These are phyloP conservation scores for Drosophila auraria DNA, from an alignment of 1,140 invertebrate species.

Conservation along the genomic window DNA sequence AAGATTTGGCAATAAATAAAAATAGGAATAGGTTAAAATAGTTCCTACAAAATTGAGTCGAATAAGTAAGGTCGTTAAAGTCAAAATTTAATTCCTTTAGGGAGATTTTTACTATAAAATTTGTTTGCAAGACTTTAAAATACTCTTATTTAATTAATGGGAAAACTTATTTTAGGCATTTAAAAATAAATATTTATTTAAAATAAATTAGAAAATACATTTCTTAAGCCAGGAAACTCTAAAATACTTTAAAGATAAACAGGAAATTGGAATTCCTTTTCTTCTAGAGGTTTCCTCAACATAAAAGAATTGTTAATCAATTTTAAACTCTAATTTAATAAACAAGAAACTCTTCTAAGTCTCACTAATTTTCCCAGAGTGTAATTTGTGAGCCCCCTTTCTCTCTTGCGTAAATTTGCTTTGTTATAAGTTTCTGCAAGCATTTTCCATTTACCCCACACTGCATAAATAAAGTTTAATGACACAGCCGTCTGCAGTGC, in stretches of 20 bases:
- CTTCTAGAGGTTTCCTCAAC: background rate
- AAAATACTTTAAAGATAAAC: background rate
- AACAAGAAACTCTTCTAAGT: background rate
- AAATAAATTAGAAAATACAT: background rate
- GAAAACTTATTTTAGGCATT: background rate
- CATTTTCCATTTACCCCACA: conserved; percentile 75
- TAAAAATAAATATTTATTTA: background rate
- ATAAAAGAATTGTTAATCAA: background rate
- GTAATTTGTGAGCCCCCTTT: conserved; percentile 10
- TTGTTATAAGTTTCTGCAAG: conserved; percentile 76
- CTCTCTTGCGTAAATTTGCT: conserved; percentile 64
- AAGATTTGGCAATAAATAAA: background rate
- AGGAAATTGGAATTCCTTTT: accelerated
- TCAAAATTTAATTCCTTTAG: too few relatives aligned
- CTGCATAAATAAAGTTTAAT: conserved; percentile 83
- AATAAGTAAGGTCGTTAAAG: background rate
- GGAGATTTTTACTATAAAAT: too few relatives aligned
- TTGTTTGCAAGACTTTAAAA: background rate
- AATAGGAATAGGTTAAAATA: background rate
- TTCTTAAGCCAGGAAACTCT: too few relatives aligned
- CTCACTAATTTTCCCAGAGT: conserved; percentile 11
- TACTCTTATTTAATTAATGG: background rate
- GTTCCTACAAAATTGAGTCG: too few relatives aligned
- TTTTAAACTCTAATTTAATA: background rate
- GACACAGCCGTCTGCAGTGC: conserved; percentile 65